Conservation (phyloP, 2,888 invertebrate species). For the Mylabris sibirica region DNA sequence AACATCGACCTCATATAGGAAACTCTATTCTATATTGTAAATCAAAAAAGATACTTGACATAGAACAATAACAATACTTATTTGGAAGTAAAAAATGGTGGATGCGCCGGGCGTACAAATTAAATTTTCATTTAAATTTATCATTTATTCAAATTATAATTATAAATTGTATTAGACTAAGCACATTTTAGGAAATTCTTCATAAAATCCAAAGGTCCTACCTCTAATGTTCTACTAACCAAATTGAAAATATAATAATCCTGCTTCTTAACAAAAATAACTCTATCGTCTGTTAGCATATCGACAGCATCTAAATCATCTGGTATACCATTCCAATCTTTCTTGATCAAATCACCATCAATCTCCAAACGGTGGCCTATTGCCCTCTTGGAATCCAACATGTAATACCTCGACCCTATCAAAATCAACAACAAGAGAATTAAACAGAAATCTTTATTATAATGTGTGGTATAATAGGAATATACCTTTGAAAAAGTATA, state of each 20-base stretch:
- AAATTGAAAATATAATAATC: constrained; percentile 14
- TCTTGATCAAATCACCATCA: constrained; percentile 10
- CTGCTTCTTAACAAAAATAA: constrained; percentile 24
- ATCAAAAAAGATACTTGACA: not conserved
- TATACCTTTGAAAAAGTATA: constrained; percentile 12
- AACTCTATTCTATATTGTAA: not conserved
- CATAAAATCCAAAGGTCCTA: not conserved
- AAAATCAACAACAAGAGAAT: no score
- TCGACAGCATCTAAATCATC: constrained; percentile 30
- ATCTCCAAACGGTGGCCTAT: constrained; percentile 7
- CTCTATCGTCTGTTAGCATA: constrained; percentile 14
- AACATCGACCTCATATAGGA: not conserved
- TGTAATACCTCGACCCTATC: not conserved
- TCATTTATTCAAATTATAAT: not conserved
- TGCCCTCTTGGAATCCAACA: not conserved
- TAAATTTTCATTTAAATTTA: not conserved
- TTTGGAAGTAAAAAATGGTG: not conserved
- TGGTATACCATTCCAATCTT: constrained; percentile 28
- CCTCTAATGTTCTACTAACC: not conserved
- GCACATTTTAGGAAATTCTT: constrained; percentile 7
- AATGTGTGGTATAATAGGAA: no score
- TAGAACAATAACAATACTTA: not conserved
- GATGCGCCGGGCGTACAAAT: not conserved
- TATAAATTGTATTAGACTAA: not conserved
- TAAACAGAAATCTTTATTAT: no score